Base-by-base conservation (phyloP, 2,113 vertebrate species). In the Platanista minor region DNA sequence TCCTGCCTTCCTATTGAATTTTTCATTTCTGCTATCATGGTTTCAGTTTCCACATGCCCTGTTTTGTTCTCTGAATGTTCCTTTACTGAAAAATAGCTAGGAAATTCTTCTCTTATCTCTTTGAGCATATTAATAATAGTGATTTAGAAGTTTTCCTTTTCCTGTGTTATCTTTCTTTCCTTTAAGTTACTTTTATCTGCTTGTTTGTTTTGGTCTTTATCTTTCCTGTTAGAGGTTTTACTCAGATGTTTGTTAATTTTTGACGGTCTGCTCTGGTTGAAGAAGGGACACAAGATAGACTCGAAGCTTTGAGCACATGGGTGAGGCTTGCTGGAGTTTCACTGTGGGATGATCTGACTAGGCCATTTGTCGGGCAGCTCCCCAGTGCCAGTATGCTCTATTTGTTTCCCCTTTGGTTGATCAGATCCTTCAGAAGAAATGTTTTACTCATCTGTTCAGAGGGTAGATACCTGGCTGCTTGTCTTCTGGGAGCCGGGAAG, bases 71-170 rank as follows among this genome's bases (percentile, higher is more conserved):
- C 82, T 87, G 54, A 41, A 90, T 57, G 7, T 87, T 90, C 15
- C 14, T 84, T 78, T 84, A 87, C 23, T 86, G 84, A 57, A 90
- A 92, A 96, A 62, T 27, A 80, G 78, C 81, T 93, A 66, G 61
- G 21, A 78, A 46, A 59, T 49, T 46, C 43, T 67, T 80, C 18
- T 82, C 72, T 71, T 69, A 49, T 82, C 43, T 82, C n/a, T 92
- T 61, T 80, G 62, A 84, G 23, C 57, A 49, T 77, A 93, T 61
- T 59, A 88, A 84, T 84, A 49, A 66, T n/a, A 64, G 15, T 46
- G 14, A 86, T 43, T 85, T 95, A 80, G 71, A 91, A 33, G 31
- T 67, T 87, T 89, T 43, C 14, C 49, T 96, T 84, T 67, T 80
- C 61, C 54, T 84, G 33, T 39, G 31, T 82, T 83, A 41, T 90